Evolutionary conservation across 1,140 invertebrate genomes (phyloP).

Genomic region (Diorhabda sublineata): DNA sequence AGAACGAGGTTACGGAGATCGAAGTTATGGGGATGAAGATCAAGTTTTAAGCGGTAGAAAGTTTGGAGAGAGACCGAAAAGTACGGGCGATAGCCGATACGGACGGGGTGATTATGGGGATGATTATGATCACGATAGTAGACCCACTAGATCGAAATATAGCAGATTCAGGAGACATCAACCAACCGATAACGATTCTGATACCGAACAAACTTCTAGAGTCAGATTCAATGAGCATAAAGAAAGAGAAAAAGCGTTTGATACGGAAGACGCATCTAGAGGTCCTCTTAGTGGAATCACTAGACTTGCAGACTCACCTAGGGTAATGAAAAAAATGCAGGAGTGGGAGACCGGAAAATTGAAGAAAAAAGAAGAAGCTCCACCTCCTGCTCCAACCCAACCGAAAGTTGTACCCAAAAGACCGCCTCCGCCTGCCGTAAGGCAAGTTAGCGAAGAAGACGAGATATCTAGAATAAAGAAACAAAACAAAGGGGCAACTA

Average conservation of each 20-base stretch:
- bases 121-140: slow-evolving; percentile 58
- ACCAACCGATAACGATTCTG: slow-evolving; percentile 64
- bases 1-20: slow-evolving; percentile 54
- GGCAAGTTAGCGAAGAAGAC: slow-evolving; percentile 83
- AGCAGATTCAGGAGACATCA: slow-evolving; percentile 60
- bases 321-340: slow-evolving; percentile 83
- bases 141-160: slow-evolving; percentile 58
- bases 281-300: slow-evolving; percentile 88
- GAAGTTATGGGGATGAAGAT: slow-evolving; percentile 50
- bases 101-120: slow-evolving; percentile 58
- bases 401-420: slow-evolving; percentile 53
- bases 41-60: slow-evolving; percentile 65
- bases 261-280: slow-evolving; percentile 83
- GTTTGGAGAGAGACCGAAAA: slow-evolving; percentile 62
- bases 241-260: slow-evolving; percentile 74
- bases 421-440: slow-evolving; percentile 53
- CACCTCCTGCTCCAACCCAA: slow-evolving; percentile 49
- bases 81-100: slow-evolving; percentile 48
- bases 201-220: slow-evolving; percentile 54
- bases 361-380: slow-evolving; percentile 64
- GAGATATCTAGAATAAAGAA: slow-evolving; percentile 86
- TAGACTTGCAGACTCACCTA: slow-evolving; percentile 79
- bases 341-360: slow-evolving; percentile 74
- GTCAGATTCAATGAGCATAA: slow-evolving; percentile 59
- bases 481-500: slow-evolving; percentile 71